These are phyloP conservation scores for Thymelicus acteon DNA, from an alignment of 2,888 invertebrate genomes.

Conservation along the genomic window DNA sequence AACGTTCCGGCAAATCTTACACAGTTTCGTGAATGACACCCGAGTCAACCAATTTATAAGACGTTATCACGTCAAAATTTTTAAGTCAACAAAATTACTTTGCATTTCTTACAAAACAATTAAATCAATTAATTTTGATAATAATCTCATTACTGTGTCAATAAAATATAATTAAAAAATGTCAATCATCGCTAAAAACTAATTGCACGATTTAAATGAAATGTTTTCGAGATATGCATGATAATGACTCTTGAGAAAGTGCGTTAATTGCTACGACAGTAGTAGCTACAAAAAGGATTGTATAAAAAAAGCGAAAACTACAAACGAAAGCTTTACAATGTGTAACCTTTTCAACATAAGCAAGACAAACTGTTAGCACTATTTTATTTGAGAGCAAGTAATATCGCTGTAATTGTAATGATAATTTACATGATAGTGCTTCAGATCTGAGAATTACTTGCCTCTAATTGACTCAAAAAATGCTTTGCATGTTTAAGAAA, in stretches of 20 bases:
- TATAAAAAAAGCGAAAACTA: constrained; percentile 32
- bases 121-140: constrained; percentile 1
- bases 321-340: constrained; percentile 33
- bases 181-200: background rate
- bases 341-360: constrained; percentile 32
- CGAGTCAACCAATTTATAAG: too few species aligned
- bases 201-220: constrained; percentile 8
- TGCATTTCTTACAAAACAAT: background rate
- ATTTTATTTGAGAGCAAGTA: constrained; percentile 32
- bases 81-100: background rate
- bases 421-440: background rate
- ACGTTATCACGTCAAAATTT: too few species aligned
- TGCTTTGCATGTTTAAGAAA: background rate
- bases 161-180: background rate
- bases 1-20: too few species aligned
- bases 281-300: constrained; percentile 27
- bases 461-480: constrained; percentile 22
- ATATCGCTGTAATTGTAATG: too few species aligned
- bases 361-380: constrained; percentile 42
- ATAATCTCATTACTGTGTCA: background rate
- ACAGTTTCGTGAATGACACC: too few species aligned
- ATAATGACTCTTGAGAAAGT: constrained; percentile 7
- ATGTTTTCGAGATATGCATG: constrained; percentile 27
- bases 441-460: constrained; percentile 28
- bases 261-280: constrained; percentile 22